phyloP scores from a whole-genome alignment of 2,113 vertebrate genomes.

The Hystrix brachyura region DNA sequence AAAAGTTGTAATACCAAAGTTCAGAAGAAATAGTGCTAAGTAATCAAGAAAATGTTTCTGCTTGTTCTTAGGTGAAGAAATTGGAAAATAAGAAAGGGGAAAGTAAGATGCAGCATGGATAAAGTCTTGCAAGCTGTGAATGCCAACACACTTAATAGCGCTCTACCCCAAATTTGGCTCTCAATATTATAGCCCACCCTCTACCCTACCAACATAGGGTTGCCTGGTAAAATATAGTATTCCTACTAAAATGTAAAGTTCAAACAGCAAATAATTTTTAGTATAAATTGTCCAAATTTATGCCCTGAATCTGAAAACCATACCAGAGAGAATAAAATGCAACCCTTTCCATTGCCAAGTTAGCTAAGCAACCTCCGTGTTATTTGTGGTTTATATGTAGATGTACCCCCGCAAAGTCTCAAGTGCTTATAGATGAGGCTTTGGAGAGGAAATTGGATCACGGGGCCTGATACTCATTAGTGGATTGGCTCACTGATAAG shows the following conservation, averaged over 20 bases:
- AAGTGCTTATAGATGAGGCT: neutral
- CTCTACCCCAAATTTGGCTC: neutral
- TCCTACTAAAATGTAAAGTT: neutral
- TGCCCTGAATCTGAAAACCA: neutral
- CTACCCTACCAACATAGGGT: neutral
- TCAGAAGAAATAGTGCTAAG: neutral
- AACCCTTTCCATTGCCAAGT: neutral
- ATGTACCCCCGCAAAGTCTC: neutral
- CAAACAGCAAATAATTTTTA: conserved; percentile 7
- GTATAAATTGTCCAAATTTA: neutral
- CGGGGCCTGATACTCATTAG: neutral
- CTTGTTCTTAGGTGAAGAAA: conserved; percentile 13
- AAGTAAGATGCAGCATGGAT: neutral
- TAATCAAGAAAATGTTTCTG: neutral
- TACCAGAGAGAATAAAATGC: neutral
- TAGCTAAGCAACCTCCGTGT: neutral
- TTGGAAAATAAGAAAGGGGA: neutral
- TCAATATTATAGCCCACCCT: neutral
- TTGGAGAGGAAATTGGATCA: neutral
- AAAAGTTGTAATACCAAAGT: neutral
- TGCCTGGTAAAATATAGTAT: conserved; percentile 12
- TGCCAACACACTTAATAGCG: neutral
- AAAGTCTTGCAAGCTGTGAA: neutral
- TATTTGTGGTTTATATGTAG: neutral
- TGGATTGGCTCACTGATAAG: neutral